Base-by-base conservation (phyloP, 2,888 invertebrate species). In the Troides helena region DNA sequence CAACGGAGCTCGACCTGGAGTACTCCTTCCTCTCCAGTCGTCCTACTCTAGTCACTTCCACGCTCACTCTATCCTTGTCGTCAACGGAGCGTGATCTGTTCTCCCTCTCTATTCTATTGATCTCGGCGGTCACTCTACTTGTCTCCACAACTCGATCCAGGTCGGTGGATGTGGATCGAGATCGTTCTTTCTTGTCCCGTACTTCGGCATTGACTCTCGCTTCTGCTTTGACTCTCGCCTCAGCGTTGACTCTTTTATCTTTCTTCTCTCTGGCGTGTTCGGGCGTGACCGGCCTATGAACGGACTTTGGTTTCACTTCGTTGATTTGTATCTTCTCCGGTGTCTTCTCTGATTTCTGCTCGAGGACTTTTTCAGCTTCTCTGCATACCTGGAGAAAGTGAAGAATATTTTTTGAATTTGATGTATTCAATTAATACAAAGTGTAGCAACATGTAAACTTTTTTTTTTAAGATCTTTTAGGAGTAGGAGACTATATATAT, bases 351-450 rank as follows among this genome's bases (percentile, higher is more conserved):
- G 81, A 73, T 77, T 85, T 85, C 72, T 86, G 84, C 78, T 90
- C 89, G 39, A 93, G 90, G n/a, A 84, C 86, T 73, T 88, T 87
- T 70, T 90, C 92, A 62, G 92, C 92, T 72, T 92, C 92, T 78
- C 88, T 81, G 78, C 90, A 90, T 72, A 90, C 91, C 92, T 92
- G 79, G 36, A 56, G 8, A 6, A 53, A 53, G 53, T 53, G 6
- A 3, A 53, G 17, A 53, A 53, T 53, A 14, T 18, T 53, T 12
- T n/a, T 53, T 14, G n/a, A 53, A 14, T n/a, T n/a, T n/a, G n/a
- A n/a, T 6, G 39, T 4, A 53, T 14, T 17, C 0, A 50, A 50
- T 50, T 50, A 50, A 12, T 50, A 50, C 50, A 50, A 50, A 50
- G 2, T 0, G 12, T 17, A 50, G 18, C 12, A 50, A 50, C 1